These are phyloP conservation scores for Ctenopoma kingsleyae DNA, from an alignment of 2,797 vertebrate genomes.

Conservation along the genomic window DNA sequence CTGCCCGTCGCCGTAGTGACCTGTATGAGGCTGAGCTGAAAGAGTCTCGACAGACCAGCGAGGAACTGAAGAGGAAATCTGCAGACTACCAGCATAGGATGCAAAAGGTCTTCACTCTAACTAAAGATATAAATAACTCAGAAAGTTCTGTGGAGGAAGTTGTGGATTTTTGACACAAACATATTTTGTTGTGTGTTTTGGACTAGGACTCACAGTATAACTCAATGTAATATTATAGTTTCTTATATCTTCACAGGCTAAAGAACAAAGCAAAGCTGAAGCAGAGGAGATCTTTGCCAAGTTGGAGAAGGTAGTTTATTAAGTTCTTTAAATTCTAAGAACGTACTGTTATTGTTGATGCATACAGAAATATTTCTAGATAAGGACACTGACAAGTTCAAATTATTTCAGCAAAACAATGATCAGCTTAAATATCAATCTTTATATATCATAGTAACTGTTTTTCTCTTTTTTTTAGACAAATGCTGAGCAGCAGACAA, in stretches of 20 bases:
- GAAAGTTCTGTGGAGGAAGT: neutral
- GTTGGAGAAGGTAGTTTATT: slow-evolving; percentile 91
- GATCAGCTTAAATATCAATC: neutral
- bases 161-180: neutral
- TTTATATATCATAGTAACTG: neutral
- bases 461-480: slow-evolving; percentile 81
- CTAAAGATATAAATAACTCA: slow-evolving; percentile 20
- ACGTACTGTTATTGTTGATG: neutral
- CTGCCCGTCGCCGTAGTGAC: slow-evolving; percentile 95
- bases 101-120: slow-evolving; percentile 88
- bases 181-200: neutral
- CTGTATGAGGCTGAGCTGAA: slow-evolving; percentile 95
- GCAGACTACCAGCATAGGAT: slow-evolving; percentile 94
- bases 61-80: slow-evolving; percentile 96
- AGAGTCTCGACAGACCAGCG: slow-evolving; percentile 93
- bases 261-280: slow-evolving; percentile 96
- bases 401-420: neutral
- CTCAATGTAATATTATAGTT: neutral
- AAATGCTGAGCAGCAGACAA: slow-evolving; percentile 93
- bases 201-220: neutral
- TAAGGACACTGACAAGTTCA: neutral
- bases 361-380: neutral
- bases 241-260: slow-evolving; percentile 85
- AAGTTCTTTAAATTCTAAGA: neutral
- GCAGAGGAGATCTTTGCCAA: slow-evolving; percentile 91